phyloP scores from a whole-genome alignment of 1,140 invertebrate species.

The Aethina tumida region DNA sequence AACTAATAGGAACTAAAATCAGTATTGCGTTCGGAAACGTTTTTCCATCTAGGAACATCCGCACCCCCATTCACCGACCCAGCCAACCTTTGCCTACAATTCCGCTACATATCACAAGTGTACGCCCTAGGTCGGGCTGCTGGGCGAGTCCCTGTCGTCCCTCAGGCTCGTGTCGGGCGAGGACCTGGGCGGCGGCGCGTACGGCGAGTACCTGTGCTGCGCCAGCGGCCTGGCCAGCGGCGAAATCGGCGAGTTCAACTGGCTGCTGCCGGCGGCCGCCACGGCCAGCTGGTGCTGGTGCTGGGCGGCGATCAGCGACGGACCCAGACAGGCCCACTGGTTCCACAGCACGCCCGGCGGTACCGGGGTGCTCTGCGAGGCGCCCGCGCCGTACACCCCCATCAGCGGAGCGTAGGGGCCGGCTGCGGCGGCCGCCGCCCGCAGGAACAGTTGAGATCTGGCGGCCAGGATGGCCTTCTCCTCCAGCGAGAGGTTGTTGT shows the following conservation, averaged over 20 bases:
- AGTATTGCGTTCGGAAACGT: too few relatives aligned
- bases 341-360: slow-evolving; percentile 44
- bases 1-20: too few relatives aligned
- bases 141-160: slow-evolving; percentile 37
- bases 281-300: slow-evolving; percentile 34
- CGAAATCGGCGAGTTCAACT: slow-evolving; percentile 43
- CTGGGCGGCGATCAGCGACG: slow-evolving; percentile 37
- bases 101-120: slow-evolving; percentile 16
- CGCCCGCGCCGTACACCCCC: slow-evolving; percentile 42
- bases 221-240: slow-evolving; percentile 38
- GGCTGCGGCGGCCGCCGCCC: slow-evolving; percentile 48
- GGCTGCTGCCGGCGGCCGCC: slow-evolving; percentile 36
- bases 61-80: too few relatives aligned
- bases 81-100: too few relatives aligned
- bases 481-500: slow-evolving; percentile 60
- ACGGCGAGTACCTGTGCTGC: slow-evolving; percentile 48
- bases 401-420: slow-evolving; percentile 43
- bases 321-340: slow-evolving; percentile 50
- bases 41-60: too few relatives aligned
- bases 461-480: slow-evolving; percentile 65
- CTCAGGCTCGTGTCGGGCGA: slow-evolving; percentile 44
- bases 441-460: slow-evolving; percentile 52
- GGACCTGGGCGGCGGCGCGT: slow-evolving; percentile 39
- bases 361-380: slow-evolving; percentile 26
- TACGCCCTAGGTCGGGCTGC: slow-evolving; percentile 43